phyloP scores from a whole-genome alignment of 2,888 invertebrate genomes.

The Rhogogaster chlorosoma region DNA sequence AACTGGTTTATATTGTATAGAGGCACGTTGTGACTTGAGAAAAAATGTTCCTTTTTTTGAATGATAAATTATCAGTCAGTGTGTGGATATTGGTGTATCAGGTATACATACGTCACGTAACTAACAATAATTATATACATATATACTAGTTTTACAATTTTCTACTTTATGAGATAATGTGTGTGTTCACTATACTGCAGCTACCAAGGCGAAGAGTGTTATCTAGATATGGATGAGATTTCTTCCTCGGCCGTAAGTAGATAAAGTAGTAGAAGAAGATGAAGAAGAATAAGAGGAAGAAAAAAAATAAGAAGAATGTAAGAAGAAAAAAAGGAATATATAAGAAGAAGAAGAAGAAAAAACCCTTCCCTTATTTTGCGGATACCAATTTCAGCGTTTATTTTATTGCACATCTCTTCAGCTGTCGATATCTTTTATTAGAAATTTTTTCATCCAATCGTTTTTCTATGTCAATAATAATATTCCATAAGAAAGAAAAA shows the following conservation, averaged over 20 bases:
- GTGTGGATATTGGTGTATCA: background rate
- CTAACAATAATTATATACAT: constrained; percentile 33
- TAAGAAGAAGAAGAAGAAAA: background rate
- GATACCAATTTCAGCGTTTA: background rate
- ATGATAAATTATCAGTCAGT: background rate
- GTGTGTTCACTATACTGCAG: background rate
- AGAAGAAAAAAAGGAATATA: too few species aligned
- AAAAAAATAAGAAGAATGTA: too few species aligned
- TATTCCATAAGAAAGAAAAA: too few species aligned
- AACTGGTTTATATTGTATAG: background rate
- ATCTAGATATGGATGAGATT: background rate
- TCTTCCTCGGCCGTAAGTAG: constrained; percentile 18
- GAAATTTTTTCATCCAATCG: background rate
- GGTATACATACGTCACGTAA: background rate
- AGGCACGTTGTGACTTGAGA: background rate
- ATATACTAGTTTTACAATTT: background rate
- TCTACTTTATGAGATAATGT: constrained; percentile 14
- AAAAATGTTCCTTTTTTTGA: background rate
- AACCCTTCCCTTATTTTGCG: background rate
- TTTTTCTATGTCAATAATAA: background rate
- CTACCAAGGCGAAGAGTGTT: constrained; percentile 41
- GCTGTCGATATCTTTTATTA: background rate
- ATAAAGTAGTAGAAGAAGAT: background rate
- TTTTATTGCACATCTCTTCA: background rate
- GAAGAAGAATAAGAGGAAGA: background rate